These are phyloP conservation scores for Leucoraja erinaceus DNA, from an alignment of 2,113 vertebrate genomes.

Conservation along the genomic window DNA sequence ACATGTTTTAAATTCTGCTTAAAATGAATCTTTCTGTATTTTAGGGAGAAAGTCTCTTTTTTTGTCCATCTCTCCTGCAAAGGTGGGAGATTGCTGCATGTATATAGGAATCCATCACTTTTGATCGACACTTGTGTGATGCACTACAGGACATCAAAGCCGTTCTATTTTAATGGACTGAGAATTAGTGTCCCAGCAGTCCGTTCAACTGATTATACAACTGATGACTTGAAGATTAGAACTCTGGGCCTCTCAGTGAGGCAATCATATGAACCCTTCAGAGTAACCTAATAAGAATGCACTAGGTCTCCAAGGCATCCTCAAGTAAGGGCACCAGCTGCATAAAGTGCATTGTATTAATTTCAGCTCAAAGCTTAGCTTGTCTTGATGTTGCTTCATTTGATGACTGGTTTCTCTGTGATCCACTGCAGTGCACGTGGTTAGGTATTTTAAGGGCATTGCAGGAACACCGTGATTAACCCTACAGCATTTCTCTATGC, in stretches of 20 bases:
- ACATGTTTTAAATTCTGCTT: background rate
- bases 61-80: background rate
- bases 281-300: constrained; percentile 20
- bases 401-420: background rate
- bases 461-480: constrained; percentile 29
- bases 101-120: constrained; percentile 6
- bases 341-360: constrained; percentile 31
- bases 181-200: constrained; percentile 34
- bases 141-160: constrained; percentile 11
- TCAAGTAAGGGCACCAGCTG: constrained; percentile 28
- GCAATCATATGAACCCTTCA: background rate
- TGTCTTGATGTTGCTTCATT: constrained; percentile 30
- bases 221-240: constrained; percentile 36
- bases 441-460: constrained; percentile 2
- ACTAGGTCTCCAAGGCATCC: background rate
- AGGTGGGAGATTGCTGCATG: background rate
- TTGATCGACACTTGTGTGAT: constrained; percentile 34
- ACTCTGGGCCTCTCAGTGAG: background rate
- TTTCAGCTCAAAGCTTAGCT: constrained; percentile 36
- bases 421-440: background rate
- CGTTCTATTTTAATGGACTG: constrained; percentile 35
- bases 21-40: background rate
- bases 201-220: background rate
- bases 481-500: background rate
- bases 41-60: background rate